A percentile compares a stretch with the other conserved stretches of the same genome.
Evolutionary conservation across 2,888 invertebrate species (phyloP).

Genomic region (Brachyptera risi): DNA sequence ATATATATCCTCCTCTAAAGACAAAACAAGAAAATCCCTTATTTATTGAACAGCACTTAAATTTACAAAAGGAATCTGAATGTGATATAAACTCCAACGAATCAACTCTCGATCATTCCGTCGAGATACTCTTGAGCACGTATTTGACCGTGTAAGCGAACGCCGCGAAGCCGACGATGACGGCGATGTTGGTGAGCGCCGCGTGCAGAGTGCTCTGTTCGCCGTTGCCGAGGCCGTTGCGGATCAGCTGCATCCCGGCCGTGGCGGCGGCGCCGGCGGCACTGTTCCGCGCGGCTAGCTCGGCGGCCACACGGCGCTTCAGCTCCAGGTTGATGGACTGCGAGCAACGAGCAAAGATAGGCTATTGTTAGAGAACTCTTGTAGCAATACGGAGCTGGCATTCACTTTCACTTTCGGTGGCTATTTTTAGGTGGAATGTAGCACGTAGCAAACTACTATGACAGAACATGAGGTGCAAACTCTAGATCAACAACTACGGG

Average conservation of each 20-base stretch:
- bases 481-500: no score
- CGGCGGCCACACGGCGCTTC: constrained; percentile 47
- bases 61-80: no score
- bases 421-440: no score
- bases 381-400: no score
- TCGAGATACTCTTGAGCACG: constrained; percentile 74
- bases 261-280: constrained; percentile 39
- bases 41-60: no score
- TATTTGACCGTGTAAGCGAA: constrained; percentile 92
- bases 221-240: constrained; percentile 35
- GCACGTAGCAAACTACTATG: no score
- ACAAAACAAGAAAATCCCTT: no score
- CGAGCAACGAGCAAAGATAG: constrained; percentile 20
- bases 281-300: constrained; percentile 45
- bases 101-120: no score
- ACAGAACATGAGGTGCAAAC: no score
- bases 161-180: constrained; percentile 84
- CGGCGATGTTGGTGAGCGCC: constrained; percentile 80
- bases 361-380: not conserved
- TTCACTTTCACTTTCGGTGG: no score
- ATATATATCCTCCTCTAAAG: no score
- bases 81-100: no score
- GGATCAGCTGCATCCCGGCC: constrained; percentile 29
- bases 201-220: constrained; percentile 67
- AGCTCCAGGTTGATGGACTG: constrained; percentile 50